phyloP scores from a whole-genome alignment of 2,797 vertebrate genomes.

The Menidia menidia region DNA sequence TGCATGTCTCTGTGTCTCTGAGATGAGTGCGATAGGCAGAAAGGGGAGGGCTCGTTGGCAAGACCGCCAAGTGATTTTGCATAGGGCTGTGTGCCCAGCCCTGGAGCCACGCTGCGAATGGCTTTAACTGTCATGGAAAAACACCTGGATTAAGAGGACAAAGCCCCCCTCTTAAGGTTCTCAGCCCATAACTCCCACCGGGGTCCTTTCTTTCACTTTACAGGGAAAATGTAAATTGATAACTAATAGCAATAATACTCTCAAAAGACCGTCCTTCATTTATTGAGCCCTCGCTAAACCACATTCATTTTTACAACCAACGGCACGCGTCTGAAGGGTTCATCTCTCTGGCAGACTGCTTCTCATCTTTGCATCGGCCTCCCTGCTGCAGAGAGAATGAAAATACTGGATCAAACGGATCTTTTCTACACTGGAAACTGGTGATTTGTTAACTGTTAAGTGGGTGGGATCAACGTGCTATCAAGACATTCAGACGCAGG shows the following conservation, averaged over 20 bases:
- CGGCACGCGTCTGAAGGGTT: too few species aligned
- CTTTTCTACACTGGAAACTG: not conserved
- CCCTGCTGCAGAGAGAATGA: not conserved
- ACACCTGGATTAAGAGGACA: conserved; percentile 85
- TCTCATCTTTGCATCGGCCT: not conserved
- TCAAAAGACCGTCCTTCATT: not conserved
- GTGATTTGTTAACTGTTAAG: not conserved
- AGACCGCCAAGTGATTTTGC: conserved; percentile 76
- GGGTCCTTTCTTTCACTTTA: not conserved
- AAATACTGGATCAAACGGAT: too few species aligned
- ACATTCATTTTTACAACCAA: not conserved
- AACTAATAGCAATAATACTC: not conserved
- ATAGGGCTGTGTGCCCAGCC: conserved; percentile 82
- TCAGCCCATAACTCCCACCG: not conserved
- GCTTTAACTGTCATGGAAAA: conserved; percentile 86
- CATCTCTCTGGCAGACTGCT: not conserved
- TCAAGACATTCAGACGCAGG: not conserved
- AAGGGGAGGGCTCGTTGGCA: conserved; percentile 75
- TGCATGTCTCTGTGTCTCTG: conserved; percentile 1
- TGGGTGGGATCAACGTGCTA: not conserved
- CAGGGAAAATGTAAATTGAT: not conserved
- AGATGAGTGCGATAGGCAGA: conserved; percentile 35
- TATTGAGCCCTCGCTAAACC: not conserved
- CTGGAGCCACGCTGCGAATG: conserved; percentile 71
- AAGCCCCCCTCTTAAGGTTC: conserved; percentile 53